Evolutionary conservation across 2,888 invertebrate genomes (phyloP).

Genomic region (Lobophora halterata): DNA sequence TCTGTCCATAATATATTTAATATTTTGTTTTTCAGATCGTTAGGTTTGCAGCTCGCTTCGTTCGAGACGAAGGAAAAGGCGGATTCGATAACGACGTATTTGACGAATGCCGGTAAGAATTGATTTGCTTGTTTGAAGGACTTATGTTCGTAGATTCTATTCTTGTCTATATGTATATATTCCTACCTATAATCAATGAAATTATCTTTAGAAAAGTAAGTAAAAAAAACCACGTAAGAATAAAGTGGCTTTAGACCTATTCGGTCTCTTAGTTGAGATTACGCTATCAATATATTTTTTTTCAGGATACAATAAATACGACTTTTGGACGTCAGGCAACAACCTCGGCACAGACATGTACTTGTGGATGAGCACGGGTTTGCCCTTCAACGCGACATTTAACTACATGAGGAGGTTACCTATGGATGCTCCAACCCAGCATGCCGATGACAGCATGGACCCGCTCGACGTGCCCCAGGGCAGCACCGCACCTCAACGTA

Average conservation of each 20-base stretch:
- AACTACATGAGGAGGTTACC: conserved; percentile 86
- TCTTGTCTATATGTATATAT: too few relatives aligned
- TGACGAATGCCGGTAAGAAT: conserved; percentile 86
- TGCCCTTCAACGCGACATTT: conserved; percentile 94
- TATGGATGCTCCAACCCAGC: conserved; percentile 77
- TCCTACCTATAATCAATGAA: too few relatives aligned
- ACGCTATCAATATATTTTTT: not conserved
- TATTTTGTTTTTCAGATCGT: conserved; percentile 78
- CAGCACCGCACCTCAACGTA: conserved; percentile 89
- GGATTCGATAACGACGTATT: conserved; percentile 90
- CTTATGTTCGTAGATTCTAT: too few relatives aligned
- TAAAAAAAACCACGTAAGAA: too few relatives aligned
- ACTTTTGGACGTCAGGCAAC: conserved; percentile 95
- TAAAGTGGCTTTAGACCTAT: too few relatives aligned
- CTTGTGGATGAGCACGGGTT: conserved; percentile 93
- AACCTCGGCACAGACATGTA: conserved; percentile 93
- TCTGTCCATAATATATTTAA: conserved; percentile 18
- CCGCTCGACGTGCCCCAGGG: conserved; percentile 84
- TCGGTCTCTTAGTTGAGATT: too few relatives aligned
- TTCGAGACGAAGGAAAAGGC: conserved; percentile 94
- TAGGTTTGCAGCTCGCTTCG: conserved; percentile 91
- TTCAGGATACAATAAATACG: conserved; percentile 87
- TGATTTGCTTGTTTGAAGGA: conserved; percentile 11
- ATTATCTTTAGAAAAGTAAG: too few relatives aligned
- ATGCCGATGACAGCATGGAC: conserved; percentile 79